Evolutionary conservation across 2,113 vertebrate species (phyloP).

Genomic region (Erythrocercus mccallii): DNA sequence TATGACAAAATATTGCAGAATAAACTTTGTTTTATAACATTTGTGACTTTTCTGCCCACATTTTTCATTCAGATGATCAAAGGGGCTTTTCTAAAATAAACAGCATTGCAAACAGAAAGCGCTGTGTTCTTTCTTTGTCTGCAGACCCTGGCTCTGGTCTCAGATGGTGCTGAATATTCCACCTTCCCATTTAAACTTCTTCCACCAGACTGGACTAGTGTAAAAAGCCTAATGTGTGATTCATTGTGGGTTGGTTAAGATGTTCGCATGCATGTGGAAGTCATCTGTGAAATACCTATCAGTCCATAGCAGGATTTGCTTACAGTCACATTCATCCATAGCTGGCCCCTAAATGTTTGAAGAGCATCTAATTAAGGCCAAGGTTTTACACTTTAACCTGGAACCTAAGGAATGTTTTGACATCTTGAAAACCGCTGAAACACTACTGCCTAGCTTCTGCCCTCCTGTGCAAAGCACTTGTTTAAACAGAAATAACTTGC

Average conservation of each 20-base stretch:
- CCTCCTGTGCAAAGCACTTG: neutral
- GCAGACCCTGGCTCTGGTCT: neutral
- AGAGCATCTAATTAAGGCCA: neutral
- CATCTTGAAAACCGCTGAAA: neutral
- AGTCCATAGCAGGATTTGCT: neutral
- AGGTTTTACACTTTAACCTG: neutral
- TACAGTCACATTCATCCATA: neutral
- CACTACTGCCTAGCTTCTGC: neutral
- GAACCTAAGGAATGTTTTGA: neutral
- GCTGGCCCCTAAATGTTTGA: neutral
- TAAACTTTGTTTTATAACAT: conserved; percentile 94
- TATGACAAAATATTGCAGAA: conserved; percentile 98
- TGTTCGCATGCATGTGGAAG: neutral
- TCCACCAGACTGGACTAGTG: neutral
- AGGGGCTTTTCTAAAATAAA: conserved; percentile 69
- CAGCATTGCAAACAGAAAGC: conserved; percentile 49
- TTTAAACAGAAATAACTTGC: neutral
- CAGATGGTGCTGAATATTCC: neutral
- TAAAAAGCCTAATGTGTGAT: neutral
- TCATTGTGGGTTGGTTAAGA: neutral
- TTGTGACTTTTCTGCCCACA: conserved; percentile 62
- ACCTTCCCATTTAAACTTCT: neutral
- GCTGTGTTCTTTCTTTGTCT: conserved; percentile 47
- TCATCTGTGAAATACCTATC: neutral
- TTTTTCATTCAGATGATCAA: conserved; percentile 60